Conservation (phyloP, 2,113 vertebrate genomes). For the Deroptyus accipitrinus region DNA sequence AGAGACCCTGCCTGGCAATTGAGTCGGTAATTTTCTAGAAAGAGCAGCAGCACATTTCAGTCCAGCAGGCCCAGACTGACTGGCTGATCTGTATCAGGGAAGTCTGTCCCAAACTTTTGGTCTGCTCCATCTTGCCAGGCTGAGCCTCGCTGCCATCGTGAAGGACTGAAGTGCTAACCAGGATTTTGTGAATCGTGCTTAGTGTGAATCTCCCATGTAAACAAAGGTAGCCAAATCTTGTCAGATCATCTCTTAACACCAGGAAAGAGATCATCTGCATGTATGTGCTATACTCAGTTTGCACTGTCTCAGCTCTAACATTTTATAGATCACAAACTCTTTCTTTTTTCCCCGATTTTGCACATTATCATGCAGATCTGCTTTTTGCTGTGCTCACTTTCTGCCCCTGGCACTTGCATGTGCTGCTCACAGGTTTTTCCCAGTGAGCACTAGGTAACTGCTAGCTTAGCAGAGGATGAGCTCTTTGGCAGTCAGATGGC, state of each 20-base stretch:
- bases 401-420: neutral
- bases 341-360: neutral
- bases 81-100: neutral
- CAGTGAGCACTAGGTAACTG: neutral
- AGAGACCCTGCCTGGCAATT: neutral
- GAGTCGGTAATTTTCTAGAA: neutral
- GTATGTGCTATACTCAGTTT: neutral
- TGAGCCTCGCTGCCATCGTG: rapidly evolving
- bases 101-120: neutral
- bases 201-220: neutral
- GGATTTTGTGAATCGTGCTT: neutral
- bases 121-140: neutral
- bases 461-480: neutral
- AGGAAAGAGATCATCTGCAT: neutral
- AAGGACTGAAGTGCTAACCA: neutral
- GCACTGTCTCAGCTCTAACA: neutral
- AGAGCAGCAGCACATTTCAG: neutral
- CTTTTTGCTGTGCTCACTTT: neutral
- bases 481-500: neutral
- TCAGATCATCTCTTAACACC: neutral
- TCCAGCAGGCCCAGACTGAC: neutral
- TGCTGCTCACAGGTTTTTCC: neutral
- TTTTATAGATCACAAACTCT: neutral
- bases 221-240: neutral
- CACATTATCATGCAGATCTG: neutral